Evolutionary conservation across 2,113 vertebrate genomes (phyloP).

Genomic region (Rhagologus leucostigma): DNA sequence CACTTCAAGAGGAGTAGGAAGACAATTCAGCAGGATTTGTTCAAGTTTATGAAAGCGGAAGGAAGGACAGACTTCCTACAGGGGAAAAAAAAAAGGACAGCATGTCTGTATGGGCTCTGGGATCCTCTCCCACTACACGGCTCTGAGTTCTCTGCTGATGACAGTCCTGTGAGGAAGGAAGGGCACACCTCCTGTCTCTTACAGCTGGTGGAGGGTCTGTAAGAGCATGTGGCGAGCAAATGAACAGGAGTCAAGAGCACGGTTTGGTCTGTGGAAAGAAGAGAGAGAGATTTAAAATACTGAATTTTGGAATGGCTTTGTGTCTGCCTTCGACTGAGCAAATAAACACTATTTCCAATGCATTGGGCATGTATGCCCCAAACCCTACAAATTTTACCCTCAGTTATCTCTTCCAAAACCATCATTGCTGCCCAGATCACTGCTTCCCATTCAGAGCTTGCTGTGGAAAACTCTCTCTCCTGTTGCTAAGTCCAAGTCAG

Average conservation of each 20-base stretch:
- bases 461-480: neutral
- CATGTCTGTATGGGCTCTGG: neutral
- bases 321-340: neutral
- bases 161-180: neutral
- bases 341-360: neutral
- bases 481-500: neutral
- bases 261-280: conserved; percentile 77
- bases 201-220: conserved; percentile 80
- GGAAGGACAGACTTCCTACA: neutral
- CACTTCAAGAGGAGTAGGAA: neutral
- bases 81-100: neutral
- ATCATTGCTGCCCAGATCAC: neutral
- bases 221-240: conserved; percentile 82
- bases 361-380: neutral
- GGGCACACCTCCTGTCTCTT: neutral
- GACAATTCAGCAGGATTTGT: conserved; percentile 11
- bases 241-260: conserved; percentile 82
- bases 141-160: neutral
- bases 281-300: neutral
- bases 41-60: conserved; percentile 29
- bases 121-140: neutral
- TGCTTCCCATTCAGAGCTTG: neutral
- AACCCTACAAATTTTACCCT: neutral
- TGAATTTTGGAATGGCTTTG: neutral
- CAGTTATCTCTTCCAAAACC: neutral